Evolutionary conservation across 2,113 vertebrate genomes (phyloP), one percentile per base, ranked within the genome.

Genomic region (Meleagris gallopavo): DNA sequence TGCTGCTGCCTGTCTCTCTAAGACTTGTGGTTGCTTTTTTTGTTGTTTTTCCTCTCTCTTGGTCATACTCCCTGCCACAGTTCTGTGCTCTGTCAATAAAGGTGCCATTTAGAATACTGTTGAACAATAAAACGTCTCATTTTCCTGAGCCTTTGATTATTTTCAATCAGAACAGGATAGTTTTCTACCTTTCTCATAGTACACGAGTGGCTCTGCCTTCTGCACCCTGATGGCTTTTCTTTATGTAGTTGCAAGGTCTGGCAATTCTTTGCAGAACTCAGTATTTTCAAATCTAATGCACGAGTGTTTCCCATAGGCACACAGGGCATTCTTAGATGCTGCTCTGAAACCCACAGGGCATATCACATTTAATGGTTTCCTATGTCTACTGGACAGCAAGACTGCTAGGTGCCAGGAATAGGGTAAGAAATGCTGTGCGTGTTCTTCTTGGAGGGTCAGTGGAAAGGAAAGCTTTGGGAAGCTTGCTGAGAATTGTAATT

Each of bases 231-330:
- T 77, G 54, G 92, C 61, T 89, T 86, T 83, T 85, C 88, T 85
- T 88, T 17, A 75, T 79, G 70, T 67, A 43, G 36, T 38, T 90
- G 69, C 54, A 95, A 90, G 86, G 92, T 92, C 94, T 77, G 90
- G 86, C 83, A 86, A 10, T 90, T 90, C 78, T 93, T 81, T 92
- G 86, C 77, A 6, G 52, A 83, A 2, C 94, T 78, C 86, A 82
- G 86, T 18, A 0, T 46, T 88, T 92, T 66, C 48, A 92, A 86
- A 60, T 34, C 50, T 25, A 27, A 54, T 14, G 11, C 82, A 60
- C 77, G 72, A 85, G 88, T 38, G 61, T 64, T 83, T 64, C 72
- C 25, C 40, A 6, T 15, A 72, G 70, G 34, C 52, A 60, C 69
- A 52, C 60, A 41, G 46, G 46, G 61, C 65, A 19, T 83, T 84